phyloP scores from a whole-genome alignment of 2,113 vertebrate species.

The Grus americana region DNA sequence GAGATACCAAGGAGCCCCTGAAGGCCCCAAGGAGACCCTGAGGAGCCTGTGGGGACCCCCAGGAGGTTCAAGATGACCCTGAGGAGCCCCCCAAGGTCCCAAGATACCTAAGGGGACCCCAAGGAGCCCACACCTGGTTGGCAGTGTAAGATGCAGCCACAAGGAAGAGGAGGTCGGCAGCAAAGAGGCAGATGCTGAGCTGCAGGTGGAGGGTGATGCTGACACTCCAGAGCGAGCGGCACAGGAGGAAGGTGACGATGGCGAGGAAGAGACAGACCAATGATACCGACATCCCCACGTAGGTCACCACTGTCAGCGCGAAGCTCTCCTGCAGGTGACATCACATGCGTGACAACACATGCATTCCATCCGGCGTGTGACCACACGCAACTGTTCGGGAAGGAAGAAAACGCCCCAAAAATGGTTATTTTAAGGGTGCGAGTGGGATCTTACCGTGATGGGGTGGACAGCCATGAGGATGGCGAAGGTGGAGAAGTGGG shows the following conservation, averaged over 20 bases:
- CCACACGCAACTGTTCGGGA: neutral
- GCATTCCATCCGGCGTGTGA: neutral
- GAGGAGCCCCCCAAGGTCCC: neutral
- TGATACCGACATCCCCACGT: neutral
- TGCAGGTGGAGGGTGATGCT: conserved; percentile 64
- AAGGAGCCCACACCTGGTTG: neutral
- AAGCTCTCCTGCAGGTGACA: neutral
- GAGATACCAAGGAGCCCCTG: neutral
- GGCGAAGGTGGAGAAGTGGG: conserved; percentile 84
- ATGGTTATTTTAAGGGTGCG: fast-evolving
- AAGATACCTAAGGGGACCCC: too few species aligned
- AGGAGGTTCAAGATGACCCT: neutral
- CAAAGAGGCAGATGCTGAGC: conserved; percentile 72
- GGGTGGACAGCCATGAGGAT: conserved; percentile 68
- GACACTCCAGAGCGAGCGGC: conserved; percentile 48
- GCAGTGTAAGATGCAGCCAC: neutral
- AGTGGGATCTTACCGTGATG: neutral
- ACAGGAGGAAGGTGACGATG: conserved; percentile 69
- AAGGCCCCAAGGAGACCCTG: too few species aligned
- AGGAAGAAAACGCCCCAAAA: neutral
- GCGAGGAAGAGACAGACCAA: conserved; percentile 60
- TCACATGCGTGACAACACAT: fast-evolving
- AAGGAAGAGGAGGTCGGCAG: conserved; percentile 69
- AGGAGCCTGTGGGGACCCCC: neutral
- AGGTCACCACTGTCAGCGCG: neutral